Base-by-base conservation (phyloP, 2,113 vertebrate species). In the Peromyscus leucopus region DNA sequence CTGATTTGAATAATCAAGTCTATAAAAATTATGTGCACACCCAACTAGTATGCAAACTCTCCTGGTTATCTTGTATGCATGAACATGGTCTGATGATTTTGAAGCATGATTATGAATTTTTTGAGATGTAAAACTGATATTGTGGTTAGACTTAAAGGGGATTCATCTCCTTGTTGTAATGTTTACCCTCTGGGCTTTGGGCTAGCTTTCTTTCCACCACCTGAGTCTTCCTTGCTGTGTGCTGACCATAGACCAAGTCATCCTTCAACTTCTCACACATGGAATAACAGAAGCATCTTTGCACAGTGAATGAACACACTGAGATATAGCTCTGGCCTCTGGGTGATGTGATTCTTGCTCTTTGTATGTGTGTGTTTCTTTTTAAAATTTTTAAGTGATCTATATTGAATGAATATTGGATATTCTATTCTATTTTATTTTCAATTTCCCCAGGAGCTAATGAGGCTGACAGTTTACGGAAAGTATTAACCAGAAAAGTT, bases 61-160 rank as follows among this genome's bases (percentile, higher is more conserved):
- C 31, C 83, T 76, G 65, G 26, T 83, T 59, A 59, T 48, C 28
- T 74, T 67, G 24, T 59, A 67, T 89, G 26, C 71, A 1, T 65
- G 57, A 93, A 86, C 36, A 89, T 36, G 42, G n/a, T 83, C 79
- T 92, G 79, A 85, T 78, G 72, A 67, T 89, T 82, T 95, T 74
- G 80, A 94, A 94, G 63, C 72, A 89, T 74, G 74, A 74, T 9
- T 83, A 15, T 67, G 76, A 59, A 75, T 46, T 51, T 79, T 71
- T 79, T 94, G 55, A 93, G 63, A 11, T 55, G 8, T 42, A 90
- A 72, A 76, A 71, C 31, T 51, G 85, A 65, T 92, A 36, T 42
- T 71, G 26, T 82, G 28, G 59, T 93, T 87, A 84, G 5, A 10
- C 61, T 93, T 90, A 39, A 85, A 93, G 93, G 48, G 48, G n/a